Base-by-base conservation (phyloP, 2,888 invertebrate species). In the Cataglyphis altisquamis region DNA sequence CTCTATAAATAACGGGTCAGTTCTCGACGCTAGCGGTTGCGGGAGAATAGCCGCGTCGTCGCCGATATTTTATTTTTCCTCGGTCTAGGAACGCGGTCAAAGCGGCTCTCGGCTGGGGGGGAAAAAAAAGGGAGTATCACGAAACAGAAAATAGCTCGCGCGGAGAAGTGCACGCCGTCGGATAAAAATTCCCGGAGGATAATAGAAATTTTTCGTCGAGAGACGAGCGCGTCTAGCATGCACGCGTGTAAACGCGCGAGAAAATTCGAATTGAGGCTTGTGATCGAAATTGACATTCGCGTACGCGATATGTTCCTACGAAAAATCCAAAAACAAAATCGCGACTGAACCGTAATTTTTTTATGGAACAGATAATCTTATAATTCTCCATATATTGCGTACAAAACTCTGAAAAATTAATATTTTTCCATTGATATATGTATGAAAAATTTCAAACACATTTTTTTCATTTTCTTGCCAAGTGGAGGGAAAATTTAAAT, bases 1-100 rank as follows among this genome's bases (percentile, higher is more conserved):
- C 90, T 88, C 91, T 90, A 91, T 91, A 92, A 90, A 93, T 92
- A 92, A 92, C 88, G 86, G 87, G 87, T 88, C 84, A 82, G 70
- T 63, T n/a, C 29, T 52, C 64, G 60, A 12, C 73, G 48, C 70
- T 62, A 25, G 52, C 15, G 55, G 68, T n/a, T 45, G 82, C 39
- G 60, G 48, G 64, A 80, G 84, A 89, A 88, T 88, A 57, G 70
- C 78, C n/a, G 29, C 72, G 63, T 18, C 15, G 63, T 62, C 39
- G 74, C 39, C 85, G 84, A 86, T 89, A 82, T 89, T 85, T 88
- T 82, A 88, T 88, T 78, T 78, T 83, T 73, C 70, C 81, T 83
- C 78, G 82, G 75, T 68, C 67, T n/a, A 63, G 32, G 82, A 86
- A 87, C 86, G 89, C 82, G 89, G 86, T 88, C 86, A 87, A 88